Base-by-base conservation (phyloP, 2,888 invertebrate species). In the Meiosimyza decipiens region DNA sequence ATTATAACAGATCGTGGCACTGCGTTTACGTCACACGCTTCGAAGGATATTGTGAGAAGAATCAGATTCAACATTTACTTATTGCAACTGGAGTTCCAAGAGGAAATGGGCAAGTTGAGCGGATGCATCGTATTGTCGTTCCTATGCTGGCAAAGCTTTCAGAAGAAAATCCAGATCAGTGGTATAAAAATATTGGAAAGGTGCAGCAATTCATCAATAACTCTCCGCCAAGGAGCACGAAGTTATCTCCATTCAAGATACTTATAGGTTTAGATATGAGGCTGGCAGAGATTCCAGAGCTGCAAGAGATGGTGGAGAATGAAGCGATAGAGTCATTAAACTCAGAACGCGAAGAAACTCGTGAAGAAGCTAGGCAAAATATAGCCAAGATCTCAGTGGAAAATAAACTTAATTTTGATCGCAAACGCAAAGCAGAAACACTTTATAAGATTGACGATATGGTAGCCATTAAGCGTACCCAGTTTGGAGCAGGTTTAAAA, bases 31-130 rank as follows among this genome's bases (percentile, higher is more conserved):
- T 22, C 22, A 22, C 22, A 22, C 22, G 22, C 22, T 22, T 22
- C 2, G 22, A 75, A 0, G 82, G 81, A 62, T 74, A 75, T 3
- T 79, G 78, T 1, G 74, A 77, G 1, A 68, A 76, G 2, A 75
- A 76, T 40, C n/a, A 18, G 6, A 69, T 69, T 47, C 69, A 69
- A 33, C 69, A 60, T 52, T 60, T 69, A n/a, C 50, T 69, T 3
- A 70, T 70, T 16, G 22, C 70, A 5, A 62, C 70, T 1, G 70
- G 62, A 64, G 33, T 60, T 2, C 86, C 67, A 9, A 33, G 22
- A 22, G 22, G 22, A 22, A 22, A 22, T 22, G 1, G 22, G 2
- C 22, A 22, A 22, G 22, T 22, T 22, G 22, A 22, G 2, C 22
- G 22, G 1, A 22, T 22, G 22, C 22, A 22, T 22, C 22, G 22